These are phyloP conservation scores for Lamellibrachia luymesi DNA, from an alignment of 1,140 invertebrate genomes.

Conservation along the genomic window DNA sequence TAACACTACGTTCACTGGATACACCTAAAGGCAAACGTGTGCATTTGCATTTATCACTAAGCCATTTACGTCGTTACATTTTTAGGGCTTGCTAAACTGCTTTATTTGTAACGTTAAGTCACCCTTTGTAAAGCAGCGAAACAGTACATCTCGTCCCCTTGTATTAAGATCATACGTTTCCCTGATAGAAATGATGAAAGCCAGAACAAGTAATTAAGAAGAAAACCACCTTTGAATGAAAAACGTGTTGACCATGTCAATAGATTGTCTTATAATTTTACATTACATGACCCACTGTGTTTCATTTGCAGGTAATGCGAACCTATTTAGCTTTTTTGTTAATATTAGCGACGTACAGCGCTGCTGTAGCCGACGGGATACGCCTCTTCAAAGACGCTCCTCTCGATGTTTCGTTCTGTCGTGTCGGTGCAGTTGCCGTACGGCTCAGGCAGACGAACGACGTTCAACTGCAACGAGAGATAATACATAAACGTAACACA, in stretches of 20 bases:
- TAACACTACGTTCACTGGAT: neutral
- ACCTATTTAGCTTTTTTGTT: neutral
- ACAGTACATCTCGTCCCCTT: neutral
- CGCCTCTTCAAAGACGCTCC: conserved; percentile 20
- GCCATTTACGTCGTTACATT: neutral
- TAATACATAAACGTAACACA: neutral
- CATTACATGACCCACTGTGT: neutral
- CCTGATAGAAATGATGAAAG: too few species aligned
- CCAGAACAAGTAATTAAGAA: neutral
- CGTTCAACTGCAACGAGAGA: neutral
- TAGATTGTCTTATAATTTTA: neutral
- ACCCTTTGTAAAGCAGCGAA: neutral
- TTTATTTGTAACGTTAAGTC: neutral
- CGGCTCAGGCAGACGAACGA: neutral
- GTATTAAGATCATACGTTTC: neutral
- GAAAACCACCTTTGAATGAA: too few species aligned
- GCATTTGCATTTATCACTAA: neutral
- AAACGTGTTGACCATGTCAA: neutral
- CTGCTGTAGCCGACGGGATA: conserved; percentile 20
- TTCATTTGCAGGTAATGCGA: neutral
- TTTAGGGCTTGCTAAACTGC: neutral
- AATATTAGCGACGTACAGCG: neutral
- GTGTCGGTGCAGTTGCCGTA: conserved; percentile 17
- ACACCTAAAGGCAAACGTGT: neutral
- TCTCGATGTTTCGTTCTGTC: neutral